A percentile compares a stretch with the other conserved stretches of the same genome.
These are phyloP conservation scores for Synanthedon tipuliformis DNA, from an alignment of 2,888 invertebrate genomes.

Conservation along the genomic window DNA sequence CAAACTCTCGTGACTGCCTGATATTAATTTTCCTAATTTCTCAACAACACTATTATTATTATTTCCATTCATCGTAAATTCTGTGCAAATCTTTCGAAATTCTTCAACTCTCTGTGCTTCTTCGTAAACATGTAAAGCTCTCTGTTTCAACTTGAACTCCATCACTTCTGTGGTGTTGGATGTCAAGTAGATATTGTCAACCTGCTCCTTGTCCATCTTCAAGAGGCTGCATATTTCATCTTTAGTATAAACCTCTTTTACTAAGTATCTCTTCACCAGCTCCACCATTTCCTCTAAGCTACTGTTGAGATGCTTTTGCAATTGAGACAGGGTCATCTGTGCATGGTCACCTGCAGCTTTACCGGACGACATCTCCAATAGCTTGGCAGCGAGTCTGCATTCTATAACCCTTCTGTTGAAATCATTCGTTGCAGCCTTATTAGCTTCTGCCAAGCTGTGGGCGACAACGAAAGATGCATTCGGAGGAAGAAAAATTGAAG, in stretches of 20 bases:
- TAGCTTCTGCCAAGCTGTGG: conserved; percentile 87
- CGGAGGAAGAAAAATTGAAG: conserved; percentile 82
- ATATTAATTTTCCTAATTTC: conserved; percentile 85
- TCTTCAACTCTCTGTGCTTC: conserved; percentile 88
- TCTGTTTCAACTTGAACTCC: conserved; percentile 82
- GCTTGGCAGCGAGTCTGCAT: conserved; percentile 91
- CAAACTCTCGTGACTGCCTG: conserved; percentile 88
- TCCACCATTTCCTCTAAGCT: conserved; percentile 76
- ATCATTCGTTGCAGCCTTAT: conserved; percentile 93
- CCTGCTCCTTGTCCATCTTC: conserved; percentile 68
- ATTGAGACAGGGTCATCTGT: conserved; percentile 76
- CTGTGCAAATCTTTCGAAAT: conserved; percentile 76
- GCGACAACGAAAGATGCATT: conserved; percentile 93
- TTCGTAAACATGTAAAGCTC: conserved; percentile 90
- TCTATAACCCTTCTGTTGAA: conserved; percentile 95
- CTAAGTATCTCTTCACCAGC: conserved; percentile 74
- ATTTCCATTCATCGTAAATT: conserved; percentile 28
- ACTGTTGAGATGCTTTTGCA: conserved; percentile 76
- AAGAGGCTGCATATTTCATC: conserved; percentile 75
- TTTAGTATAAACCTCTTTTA: conserved; percentile 76
- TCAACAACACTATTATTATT: conserved; percentile 35
- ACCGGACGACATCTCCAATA: conserved; percentile 46
- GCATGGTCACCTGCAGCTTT: conserved; percentile 70
- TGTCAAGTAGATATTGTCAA: conserved; percentile 62
- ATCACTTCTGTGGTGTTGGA: conserved; percentile 74